Evolutionary conservation across 2,113 vertebrate genomes (phyloP).

Genomic region (Ibidorhyncha struthersii): DNA sequence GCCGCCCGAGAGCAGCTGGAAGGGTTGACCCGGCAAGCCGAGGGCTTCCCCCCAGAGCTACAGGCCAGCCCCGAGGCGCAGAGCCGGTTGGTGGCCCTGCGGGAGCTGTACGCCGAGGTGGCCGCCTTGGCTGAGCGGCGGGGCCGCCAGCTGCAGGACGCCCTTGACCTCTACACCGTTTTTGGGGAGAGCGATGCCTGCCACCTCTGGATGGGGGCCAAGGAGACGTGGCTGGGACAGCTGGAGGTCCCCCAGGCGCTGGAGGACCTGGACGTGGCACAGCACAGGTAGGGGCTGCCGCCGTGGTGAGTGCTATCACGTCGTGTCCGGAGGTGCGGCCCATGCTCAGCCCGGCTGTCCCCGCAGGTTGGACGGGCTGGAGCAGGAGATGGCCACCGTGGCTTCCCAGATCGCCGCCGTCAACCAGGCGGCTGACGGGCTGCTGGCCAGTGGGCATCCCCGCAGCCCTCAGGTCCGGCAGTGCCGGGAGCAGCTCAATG

Average conservation of each 20-base stretch:
- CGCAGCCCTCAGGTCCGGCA: constrained; percentile 86
- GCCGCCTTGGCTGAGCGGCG: constrained; percentile 83
- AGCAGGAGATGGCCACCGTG: constrained; percentile 88
- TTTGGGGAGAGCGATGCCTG: constrained; percentile 95
- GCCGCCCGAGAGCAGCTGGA: constrained; percentile 82
- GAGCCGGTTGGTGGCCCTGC: constrained; percentile 80
- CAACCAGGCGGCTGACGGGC: constrained; percentile 85
- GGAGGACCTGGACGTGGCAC: constrained; percentile 93
- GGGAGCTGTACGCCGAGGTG: constrained; percentile 84
- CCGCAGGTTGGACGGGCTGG: constrained; percentile 86
- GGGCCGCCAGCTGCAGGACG: constrained; percentile 85
- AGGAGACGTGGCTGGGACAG: constrained; percentile 91
- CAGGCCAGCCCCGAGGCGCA: constrained; percentile 87
- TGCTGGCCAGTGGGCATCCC: constrained; percentile 89
- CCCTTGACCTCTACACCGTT: constrained; percentile 89
- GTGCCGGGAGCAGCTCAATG: constrained; percentile 84
- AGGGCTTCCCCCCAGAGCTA: constrained; percentile 85
- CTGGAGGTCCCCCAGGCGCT: constrained; percentile 88
- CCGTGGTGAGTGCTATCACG: accelerated
- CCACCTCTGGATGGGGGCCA: constrained; percentile 94
- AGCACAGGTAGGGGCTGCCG: constrained; percentile 83
- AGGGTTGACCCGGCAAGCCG: constrained; percentile 80
- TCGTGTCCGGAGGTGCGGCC: accelerated
- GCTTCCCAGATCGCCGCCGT: constrained; percentile 83
- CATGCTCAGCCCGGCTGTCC: background rate